Conservation (phyloP, 2,888 invertebrate species). For the Noctua janthe region DNA sequence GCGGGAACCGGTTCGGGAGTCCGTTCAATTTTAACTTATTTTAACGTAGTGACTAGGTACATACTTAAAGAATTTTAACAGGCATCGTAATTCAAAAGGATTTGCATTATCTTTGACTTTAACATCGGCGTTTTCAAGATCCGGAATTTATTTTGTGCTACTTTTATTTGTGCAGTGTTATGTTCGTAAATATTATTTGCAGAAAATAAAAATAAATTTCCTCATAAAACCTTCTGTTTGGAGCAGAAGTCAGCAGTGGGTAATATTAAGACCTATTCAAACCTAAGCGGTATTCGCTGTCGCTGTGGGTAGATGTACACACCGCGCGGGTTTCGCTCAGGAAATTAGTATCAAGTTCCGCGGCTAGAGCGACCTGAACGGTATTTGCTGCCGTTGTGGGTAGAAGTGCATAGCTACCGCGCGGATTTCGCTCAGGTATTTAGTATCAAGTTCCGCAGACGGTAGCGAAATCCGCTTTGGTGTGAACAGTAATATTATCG, state of each 20-base stretch:
- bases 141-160: neutral
- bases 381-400: too few relatives aligned
- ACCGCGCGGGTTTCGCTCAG: too few relatives aligned
- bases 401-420: too few relatives aligned
- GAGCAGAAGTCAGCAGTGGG: neutral
- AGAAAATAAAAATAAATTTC: neutral
- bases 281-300: too few relatives aligned
- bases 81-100: conserved; percentile 62
- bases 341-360: too few relatives aligned
- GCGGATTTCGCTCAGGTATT: too few relatives aligned
- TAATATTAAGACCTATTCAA: neutral
- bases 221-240: neutral
- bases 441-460: too few relatives aligned
- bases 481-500: too few relatives aligned
- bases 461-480: too few relatives aligned
- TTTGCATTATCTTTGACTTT: conserved; percentile 61
- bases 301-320: too few relatives aligned
- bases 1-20: conserved; percentile 76
- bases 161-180: conserved; percentile 2
- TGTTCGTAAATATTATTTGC: neutral
- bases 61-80: conserved; percentile 66
- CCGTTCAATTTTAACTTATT: conserved; percentile 74
- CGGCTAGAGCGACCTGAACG: too few relatives aligned
- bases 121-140: conserved; percentile 20
- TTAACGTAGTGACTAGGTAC: conserved; percentile 55